Percentiles rank a stretch among this genome's conserved stretches.
These are phyloP conservation scores for Hypomecis atomaria DNA, from an alignment of 2,888 invertebrate genomes.

Conservation along the genomic window DNA sequence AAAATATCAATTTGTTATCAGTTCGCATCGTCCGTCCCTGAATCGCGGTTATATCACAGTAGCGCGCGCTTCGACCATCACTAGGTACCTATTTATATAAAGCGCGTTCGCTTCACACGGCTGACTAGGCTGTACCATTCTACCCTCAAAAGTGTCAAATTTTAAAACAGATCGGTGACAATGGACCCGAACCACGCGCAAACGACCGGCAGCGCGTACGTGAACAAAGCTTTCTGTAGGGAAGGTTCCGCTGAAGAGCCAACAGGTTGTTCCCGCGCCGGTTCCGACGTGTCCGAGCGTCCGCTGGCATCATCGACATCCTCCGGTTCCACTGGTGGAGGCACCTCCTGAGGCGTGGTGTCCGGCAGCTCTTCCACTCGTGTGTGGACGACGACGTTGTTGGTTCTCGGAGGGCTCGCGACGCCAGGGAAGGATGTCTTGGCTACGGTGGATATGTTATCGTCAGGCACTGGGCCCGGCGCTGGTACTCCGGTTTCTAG, in stretches of 20 bases:
- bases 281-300: slow-evolving; percentile 10
- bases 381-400: slow-evolving; percentile 60
- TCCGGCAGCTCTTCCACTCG: slow-evolving; percentile 39
- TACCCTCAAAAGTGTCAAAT: slow-evolving; percentile 14
- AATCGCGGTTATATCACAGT: slow-evolving; percentile 65
- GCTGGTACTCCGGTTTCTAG: slow-evolving; percentile 50
- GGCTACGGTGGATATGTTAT: slow-evolving; percentile 41
- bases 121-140: slow-evolving; percentile 70
- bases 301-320: background rate
- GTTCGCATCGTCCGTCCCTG: slow-evolving; percentile 52
- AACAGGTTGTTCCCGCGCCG: slow-evolving; percentile 58
- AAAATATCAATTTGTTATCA: slow-evolving; percentile 56
- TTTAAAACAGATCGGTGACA: slow-evolving; percentile 92
- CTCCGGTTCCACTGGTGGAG: slow-evolving; percentile 2
- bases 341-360: slow-evolving; percentile 25
- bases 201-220: slow-evolving; percentile 92
- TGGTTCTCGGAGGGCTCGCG: slow-evolving; percentile 56
- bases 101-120: slow-evolving; percentile 48
- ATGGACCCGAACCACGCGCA: slow-evolving; percentile 94
- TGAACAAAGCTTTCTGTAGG: slow-evolving; percentile 86
- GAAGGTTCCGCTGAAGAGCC: slow-evolving; percentile 76
- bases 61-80: slow-evolving; percentile 50
- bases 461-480: slow-evolving; percentile 19
- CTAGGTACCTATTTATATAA: background rate
- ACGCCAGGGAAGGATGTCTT: slow-evolving; percentile 62